These are phyloP conservation scores for Rugalucina vietnamica DNA, from an alignment of 2,888 invertebrate genomes.

Conservation along the genomic window DNA sequence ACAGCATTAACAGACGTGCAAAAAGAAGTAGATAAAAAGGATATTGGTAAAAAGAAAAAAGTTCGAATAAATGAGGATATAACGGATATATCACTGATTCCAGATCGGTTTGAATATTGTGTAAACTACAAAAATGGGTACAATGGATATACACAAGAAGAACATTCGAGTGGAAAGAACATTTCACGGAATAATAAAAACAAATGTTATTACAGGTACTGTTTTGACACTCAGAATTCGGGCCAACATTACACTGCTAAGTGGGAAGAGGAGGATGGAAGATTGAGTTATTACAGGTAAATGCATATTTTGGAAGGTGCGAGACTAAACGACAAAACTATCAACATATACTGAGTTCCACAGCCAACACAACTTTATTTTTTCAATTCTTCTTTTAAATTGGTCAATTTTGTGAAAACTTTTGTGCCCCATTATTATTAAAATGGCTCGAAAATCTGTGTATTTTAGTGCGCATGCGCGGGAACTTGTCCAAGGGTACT, in stretches of 20 bases:
- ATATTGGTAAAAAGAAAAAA: conserved; percentile 2
- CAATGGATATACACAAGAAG: not conserved
- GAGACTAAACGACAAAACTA: too few species aligned
- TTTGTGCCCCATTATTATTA: too few species aligned
- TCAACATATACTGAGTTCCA: too few species aligned
- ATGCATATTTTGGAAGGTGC: too few species aligned
- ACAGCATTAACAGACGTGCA: not conserved
- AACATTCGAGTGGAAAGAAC: not conserved
- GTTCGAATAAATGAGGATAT: not conserved
- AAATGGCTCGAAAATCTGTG: too few species aligned
- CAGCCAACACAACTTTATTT: too few species aligned
- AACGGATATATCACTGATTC: not conserved
- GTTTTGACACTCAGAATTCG: conserved; percentile 1
- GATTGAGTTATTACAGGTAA: too few species aligned
- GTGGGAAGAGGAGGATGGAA: not conserved
- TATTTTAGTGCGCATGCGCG: too few species aligned
- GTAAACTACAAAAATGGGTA: not conserved
- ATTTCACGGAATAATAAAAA: not conserved
- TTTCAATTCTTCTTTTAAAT: too few species aligned
- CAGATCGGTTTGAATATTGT: conserved; percentile 1
- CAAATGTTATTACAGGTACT: not conserved
- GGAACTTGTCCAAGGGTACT: too few species aligned
- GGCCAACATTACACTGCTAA: not conserved
- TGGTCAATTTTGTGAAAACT: too few species aligned
- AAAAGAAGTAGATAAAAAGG: not conserved